Evolutionary conservation across 2,888 invertebrate genomes (phyloP).

Genomic region (Campoplex capitator): DNA sequence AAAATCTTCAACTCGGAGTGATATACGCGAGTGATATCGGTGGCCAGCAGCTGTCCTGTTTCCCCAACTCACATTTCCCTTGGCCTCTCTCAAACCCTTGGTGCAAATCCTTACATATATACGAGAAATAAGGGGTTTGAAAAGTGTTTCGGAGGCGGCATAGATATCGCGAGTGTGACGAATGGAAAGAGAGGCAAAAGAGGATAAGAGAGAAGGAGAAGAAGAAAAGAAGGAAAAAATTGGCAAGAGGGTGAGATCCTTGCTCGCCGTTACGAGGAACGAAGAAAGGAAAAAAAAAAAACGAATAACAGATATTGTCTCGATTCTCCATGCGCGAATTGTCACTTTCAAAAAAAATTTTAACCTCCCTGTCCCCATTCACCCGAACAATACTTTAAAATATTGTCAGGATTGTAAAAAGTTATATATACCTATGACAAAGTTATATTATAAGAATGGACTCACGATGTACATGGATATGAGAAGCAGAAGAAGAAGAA

Average conservation of each 20-base stretch:
- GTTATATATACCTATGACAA: constrained; percentile 69
- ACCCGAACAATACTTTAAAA: constrained; percentile 82
- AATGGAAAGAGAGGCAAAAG: constrained; percentile 57
- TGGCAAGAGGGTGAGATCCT: constrained; percentile 45
- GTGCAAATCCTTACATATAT: constrained; percentile 26
- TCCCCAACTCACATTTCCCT: constrained; percentile 63
- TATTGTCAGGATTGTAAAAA: constrained; percentile 82
- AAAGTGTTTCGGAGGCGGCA: constrained; percentile 52
- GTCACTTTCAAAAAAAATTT: constrained; percentile 29
- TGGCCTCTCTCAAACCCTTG: constrained; percentile 14
- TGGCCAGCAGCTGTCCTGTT: constrained; percentile 84
- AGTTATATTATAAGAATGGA: constrained; percentile 31
- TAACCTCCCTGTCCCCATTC: constrained; percentile 61
- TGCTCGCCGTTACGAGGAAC: constrained; percentile 64
- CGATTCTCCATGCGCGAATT: constrained; percentile 74
- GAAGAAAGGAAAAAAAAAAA: constrained; percentile 55
- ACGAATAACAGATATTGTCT: constrained; percentile 80
- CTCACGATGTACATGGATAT: constrained; percentile 31
- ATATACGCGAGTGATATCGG: constrained; percentile 83
- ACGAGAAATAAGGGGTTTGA: constrained; percentile 49
- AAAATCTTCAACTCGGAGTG: constrained; percentile 79
- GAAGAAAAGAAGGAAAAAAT: constrained; percentile 52
- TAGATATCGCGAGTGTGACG: constrained; percentile 64
- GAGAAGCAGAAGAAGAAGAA: not conserved
- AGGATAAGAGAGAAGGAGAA: constrained; percentile 58